Conservation (phyloP, 2,797 vertebrate genomes). For the Typhlichthys subterraneus region DNA sequence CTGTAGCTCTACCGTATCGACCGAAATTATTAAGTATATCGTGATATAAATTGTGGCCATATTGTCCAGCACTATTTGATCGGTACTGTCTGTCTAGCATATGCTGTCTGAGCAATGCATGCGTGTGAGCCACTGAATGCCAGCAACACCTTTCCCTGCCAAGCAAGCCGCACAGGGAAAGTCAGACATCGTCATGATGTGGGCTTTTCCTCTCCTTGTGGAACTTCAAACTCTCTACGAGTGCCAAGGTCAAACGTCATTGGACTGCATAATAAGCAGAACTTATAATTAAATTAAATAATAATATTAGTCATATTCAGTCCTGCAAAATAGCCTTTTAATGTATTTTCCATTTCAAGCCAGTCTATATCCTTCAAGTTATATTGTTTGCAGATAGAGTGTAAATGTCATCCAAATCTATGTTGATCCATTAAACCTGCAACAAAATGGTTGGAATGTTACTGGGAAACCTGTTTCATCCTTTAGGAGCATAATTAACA, state of each 20-base stretch:
- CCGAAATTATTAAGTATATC: too few relatives aligned
- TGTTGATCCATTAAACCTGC: conserved; percentile 4
- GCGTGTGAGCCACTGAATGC: conserved; percentile 1
- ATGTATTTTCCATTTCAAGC: conserved; percentile 9
- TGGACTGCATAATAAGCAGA: too few relatives aligned
- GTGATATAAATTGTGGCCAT: too few relatives aligned
- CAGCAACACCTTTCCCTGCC: conserved; percentile 9
- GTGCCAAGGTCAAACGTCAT: too few relatives aligned
- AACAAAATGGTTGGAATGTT: background rate
- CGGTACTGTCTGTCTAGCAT: conserved; percentile 14
- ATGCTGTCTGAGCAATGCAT: conserved; percentile 24
- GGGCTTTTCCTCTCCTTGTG: too few relatives aligned
- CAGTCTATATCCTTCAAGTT: conserved; percentile 15
- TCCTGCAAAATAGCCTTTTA: background rate
- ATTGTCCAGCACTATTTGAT: background rate
- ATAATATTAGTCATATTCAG: too few relatives aligned
- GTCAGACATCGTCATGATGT: background rate
- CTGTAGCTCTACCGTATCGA: too few relatives aligned
- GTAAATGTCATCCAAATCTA: conserved; percentile 21
- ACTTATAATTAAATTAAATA: too few relatives aligned
- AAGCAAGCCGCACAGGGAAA: conserved; percentile 22
- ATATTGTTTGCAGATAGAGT: conserved; percentile 15
- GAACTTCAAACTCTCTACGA: too few relatives aligned
- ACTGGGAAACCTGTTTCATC: conserved; percentile 22
- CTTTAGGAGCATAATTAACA: conserved; percentile 16